phyloP scores from a whole-genome alignment of 2,797 vertebrate genomes.

The Typhlichthys subterraneus region DNA sequence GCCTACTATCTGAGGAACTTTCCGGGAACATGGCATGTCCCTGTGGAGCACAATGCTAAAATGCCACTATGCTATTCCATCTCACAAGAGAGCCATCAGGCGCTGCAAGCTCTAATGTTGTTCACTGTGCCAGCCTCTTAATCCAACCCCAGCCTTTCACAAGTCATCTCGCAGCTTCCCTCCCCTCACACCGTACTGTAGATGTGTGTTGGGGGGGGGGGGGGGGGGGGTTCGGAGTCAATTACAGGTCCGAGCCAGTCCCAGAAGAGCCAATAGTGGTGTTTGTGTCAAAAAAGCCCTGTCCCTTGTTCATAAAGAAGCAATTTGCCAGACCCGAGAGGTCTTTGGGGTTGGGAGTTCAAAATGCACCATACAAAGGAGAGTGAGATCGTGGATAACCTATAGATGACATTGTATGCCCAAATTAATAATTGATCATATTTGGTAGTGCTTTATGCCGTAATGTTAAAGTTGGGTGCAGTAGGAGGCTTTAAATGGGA shows the following conservation, averaged over 20 bases:
- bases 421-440: constrained; percentile 74
- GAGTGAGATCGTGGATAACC: constrained; percentile 66
- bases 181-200: constrained; percentile 2
- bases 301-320: constrained; percentile 63
- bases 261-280: constrained; percentile 55
- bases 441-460: constrained; percentile 39
- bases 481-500: constrained; percentile 27
- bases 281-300: constrained; percentile 64
- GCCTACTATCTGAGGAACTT: constrained; percentile 18
- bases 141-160: constrained; percentile 56
- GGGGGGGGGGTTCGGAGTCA: constrained; percentile 67
- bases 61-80: constrained; percentile 53
- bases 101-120: constrained; percentile 65
- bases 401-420: constrained; percentile 55
- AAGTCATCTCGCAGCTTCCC: constrained; percentile 42
- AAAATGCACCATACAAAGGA: constrained; percentile 43
- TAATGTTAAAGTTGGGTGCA: constrained; percentile 63
- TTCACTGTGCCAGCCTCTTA: constrained; percentile 60
- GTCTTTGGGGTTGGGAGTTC: constrained; percentile 31
- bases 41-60: constrained; percentile 53
- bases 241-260: constrained; percentile 68
- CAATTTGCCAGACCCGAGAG: constrained; percentile 46
- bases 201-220: neutral
- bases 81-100: constrained; percentile 62
- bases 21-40: constrained; percentile 24